phyloP scores from a whole-genome alignment of 2,888 invertebrate species.

The Sphaerophoria taeniata region DNA sequence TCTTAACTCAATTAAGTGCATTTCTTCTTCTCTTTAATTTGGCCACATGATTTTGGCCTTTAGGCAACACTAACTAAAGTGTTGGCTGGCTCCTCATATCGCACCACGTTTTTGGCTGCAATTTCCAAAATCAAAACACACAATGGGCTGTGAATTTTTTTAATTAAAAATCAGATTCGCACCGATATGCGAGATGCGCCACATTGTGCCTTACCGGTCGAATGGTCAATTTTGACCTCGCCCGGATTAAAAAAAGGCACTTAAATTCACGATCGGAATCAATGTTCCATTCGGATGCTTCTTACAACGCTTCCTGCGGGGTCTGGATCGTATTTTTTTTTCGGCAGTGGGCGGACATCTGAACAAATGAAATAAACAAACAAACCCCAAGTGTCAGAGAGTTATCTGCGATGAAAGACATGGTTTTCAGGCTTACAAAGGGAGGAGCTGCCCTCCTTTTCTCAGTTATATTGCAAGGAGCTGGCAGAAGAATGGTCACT shows the following conservation, averaged over 20 bases:
- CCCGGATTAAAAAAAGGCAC: conserved; percentile 13
- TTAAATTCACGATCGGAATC: conserved; percentile 42
- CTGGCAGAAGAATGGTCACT: conserved; percentile 36
- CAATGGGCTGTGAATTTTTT: conserved; percentile 68
- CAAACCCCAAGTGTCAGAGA: conserved; percentile 70
- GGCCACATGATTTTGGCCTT: conserved; percentile 25
- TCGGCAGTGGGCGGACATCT: conserved; percentile 66
- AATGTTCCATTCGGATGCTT: conserved; percentile 39
- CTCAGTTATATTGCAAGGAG: conserved; percentile 41
- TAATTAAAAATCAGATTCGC: conserved; percentile 65
- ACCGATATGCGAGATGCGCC: conserved; percentile 16
- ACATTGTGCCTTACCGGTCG: not conserved
- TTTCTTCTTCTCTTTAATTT: not conserved
- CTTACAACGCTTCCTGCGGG: conserved; percentile 9
- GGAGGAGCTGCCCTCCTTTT: conserved; percentile 39
- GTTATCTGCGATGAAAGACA: conserved; percentile 70
- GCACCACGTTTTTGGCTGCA: conserved; percentile 21
- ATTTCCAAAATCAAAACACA: conserved; percentile 9
- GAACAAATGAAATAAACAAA: conserved; percentile 71
- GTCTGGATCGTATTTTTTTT: conserved; percentile 27
- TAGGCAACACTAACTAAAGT: conserved; percentile 30
- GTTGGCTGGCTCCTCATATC: conserved; percentile 52
- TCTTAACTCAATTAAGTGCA: conserved; percentile 41
- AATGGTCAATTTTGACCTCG: conserved; percentile 18
- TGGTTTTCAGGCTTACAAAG: conserved; percentile 31